Evolutionary conservation across 2,797 vertebrate genomes (phyloP).

Genomic region (Harpagifer antarcticus): DNA sequence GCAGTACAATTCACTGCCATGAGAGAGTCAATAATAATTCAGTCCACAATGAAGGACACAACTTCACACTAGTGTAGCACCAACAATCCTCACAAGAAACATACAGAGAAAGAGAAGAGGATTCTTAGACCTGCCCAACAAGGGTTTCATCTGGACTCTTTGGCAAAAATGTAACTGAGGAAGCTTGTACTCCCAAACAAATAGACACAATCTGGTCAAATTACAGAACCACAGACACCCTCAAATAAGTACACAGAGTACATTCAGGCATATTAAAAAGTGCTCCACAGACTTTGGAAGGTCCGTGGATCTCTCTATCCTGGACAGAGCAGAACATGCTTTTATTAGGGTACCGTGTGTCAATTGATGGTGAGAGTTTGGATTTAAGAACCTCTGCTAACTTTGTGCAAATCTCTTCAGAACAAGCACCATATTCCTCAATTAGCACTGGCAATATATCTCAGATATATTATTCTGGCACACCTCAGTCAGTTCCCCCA

Average conservation of each 20-base stretch:
- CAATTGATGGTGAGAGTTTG: conserved; percentile 77
- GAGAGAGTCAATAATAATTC: conserved; percentile 36
- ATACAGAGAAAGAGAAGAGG: conserved; percentile 70
- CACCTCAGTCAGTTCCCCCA: conserved; percentile 55
- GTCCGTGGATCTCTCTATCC: conserved; percentile 69
- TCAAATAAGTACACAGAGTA: conserved; percentile 36
- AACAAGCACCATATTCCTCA: conserved; percentile 70
- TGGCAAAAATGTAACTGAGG: conserved; percentile 80
- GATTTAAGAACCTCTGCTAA: conserved; percentile 83
- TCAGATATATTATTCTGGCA: conserved; percentile 62
- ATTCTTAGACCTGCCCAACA: conserved; percentile 60
- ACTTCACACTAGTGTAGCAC: conserved; percentile 35
- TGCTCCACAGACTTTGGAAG: conserved; percentile 55
- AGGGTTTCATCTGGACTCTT: conserved; percentile 86
- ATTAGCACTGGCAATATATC: conserved; percentile 77
- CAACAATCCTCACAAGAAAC: conserved; percentile 63
- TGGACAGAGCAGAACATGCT: conserved; percentile 72
- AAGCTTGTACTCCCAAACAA: conserved; percentile 71
- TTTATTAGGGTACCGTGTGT: conserved; percentile 59
- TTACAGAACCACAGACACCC: conserved; percentile 35
- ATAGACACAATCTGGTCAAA: conserved; percentile 33
- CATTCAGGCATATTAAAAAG: conserved; percentile 49
- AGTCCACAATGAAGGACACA: conserved; percentile 34
- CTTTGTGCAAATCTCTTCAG: conserved; percentile 78
- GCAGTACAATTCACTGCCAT: conserved; percentile 42